Percentiles rank a stretch among this genome's conserved stretches.
These are phyloP conservation scores for Dasypogon diadema DNA, from an alignment of 2,888 invertebrate species.

Conservation along the genomic window DNA sequence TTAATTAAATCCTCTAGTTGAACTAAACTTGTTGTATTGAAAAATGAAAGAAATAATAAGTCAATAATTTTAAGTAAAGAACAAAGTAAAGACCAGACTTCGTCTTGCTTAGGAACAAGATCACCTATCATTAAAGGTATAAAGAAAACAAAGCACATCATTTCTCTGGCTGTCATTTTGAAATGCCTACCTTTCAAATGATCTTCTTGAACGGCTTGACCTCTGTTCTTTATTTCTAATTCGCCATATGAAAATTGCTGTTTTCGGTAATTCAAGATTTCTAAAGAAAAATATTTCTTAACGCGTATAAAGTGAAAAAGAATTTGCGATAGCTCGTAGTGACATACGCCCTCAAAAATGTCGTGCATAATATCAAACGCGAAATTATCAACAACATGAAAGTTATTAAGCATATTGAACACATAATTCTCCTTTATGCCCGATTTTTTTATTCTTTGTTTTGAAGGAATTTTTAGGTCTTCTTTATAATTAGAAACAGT, in stretches of 20 bases:
- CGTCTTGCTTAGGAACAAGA: not conserved
- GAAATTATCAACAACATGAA: not conserved
- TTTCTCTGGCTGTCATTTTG: conserved; percentile 20
- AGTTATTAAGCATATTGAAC: not conserved
- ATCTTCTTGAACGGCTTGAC: not conserved
- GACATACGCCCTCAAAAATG: not conserved
- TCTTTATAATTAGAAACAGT: not conserved
- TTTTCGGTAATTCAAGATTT: conserved; percentile 7
- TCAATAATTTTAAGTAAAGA: conserved; percentile 4
- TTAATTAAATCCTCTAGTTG: not conserved
- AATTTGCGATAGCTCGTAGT: not conserved
- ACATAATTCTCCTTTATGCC: conserved; percentile 6
- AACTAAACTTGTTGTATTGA: not conserved
- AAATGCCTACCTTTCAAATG: not conserved
- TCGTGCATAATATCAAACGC: conserved; percentile 18
- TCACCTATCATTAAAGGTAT: conserved; percentile 2
- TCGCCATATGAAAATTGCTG: not conserved
- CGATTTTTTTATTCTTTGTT: not conserved
- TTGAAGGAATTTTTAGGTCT: not conserved
- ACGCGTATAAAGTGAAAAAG: not conserved
- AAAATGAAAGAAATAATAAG: not conserved
- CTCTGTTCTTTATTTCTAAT: not conserved
- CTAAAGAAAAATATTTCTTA: not conserved
- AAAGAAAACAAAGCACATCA: not conserved
- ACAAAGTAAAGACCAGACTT: not conserved